A percentile compares a stretch with the other conserved stretches of the same genome.
These are phyloP conservation scores for Eumacrocentrus americanus DNA, from an alignment of 2,888 invertebrate species.

Conservation along the genomic window DNA sequence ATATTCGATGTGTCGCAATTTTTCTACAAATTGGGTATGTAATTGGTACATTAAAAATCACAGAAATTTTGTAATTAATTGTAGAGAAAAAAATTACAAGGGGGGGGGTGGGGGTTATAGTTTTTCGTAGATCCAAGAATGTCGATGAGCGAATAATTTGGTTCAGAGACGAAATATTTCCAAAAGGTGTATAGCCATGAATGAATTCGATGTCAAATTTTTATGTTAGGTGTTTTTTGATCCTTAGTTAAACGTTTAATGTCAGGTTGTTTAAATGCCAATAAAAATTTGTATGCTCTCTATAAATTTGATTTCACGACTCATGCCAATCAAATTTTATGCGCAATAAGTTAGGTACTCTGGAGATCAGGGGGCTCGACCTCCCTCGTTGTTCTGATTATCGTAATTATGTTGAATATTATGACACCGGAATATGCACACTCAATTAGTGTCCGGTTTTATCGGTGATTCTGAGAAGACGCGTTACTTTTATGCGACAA, in stretches of 20 bases:
- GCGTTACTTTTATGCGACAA: conserved; percentile 43
- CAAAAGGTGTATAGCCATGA: background rate
- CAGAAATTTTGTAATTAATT: too few species aligned
- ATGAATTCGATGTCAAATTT: background rate
- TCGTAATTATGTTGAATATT: conserved; percentile 41
- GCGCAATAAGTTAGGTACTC: background rate
- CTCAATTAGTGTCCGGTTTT: conserved; percentile 50
- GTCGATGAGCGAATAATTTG: too few species aligned
- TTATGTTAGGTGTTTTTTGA: background rate
- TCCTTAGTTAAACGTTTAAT: background rate
- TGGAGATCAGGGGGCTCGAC: conserved; percentile 1
- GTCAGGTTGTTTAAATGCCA: conserved; percentile 10
- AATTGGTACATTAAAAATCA: too few species aligned
- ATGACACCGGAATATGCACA: conserved; percentile 44
- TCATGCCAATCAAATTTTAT: conserved; percentile 24
- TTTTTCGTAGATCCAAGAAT: too few species aligned
- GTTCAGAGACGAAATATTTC: too few species aligned
- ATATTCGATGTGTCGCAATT: too few species aligned
- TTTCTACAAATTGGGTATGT: too few species aligned
- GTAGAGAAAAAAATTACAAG: too few species aligned
- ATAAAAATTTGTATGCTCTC: conserved; percentile 12
- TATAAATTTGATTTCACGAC: conserved; percentile 18
- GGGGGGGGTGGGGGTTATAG: too few species aligned
- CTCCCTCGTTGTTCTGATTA: conserved; percentile 16
- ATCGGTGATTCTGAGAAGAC: conserved; percentile 38